Conservation (phyloP, 2,888 invertebrate genomes). For the Apodemia duryi region DNA sequence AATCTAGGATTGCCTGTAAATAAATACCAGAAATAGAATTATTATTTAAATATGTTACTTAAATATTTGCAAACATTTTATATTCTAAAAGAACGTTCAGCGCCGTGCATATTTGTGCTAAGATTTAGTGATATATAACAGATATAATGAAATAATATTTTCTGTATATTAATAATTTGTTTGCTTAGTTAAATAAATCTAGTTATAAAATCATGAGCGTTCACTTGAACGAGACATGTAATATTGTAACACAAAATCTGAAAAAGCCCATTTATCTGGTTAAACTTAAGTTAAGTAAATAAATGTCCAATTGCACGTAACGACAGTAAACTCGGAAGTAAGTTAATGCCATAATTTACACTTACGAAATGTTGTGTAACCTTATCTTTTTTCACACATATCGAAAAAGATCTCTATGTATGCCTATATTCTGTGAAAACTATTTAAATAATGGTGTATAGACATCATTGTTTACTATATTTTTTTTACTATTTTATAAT, state of each 20-base stretch:
- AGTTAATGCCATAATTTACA: background rate
- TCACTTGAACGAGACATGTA: background rate
- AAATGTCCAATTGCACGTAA: constrained; percentile 8
- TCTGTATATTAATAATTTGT: constrained; percentile 9
- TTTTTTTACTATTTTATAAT: constrained; percentile 11
- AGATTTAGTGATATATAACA: constrained; percentile 7
- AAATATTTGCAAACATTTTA: constrained; percentile 7
- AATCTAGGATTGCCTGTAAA: constrained; percentile 7
- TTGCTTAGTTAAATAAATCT: constrained; percentile 7
- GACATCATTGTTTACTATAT: background rate
- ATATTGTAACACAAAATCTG: background rate
- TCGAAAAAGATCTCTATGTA: constrained; percentile 12
- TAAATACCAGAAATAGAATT: constrained; percentile 1
- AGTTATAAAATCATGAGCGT: background rate
- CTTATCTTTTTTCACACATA: background rate
- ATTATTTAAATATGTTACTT: constrained; percentile 14
- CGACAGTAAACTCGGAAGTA: background rate
- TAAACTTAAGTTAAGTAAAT: constrained; percentile 9
- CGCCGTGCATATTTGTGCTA: background rate
- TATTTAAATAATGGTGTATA: constrained; percentile 5
- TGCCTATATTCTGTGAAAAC: background rate
- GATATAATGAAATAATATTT: constrained; percentile 12
- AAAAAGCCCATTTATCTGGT: background rate
- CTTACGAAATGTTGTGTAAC: background rate
- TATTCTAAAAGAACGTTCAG: background rate